phyloP scores from a whole-genome alignment of 1,140 invertebrate species.

The Rhizoglyphus robini region DNA sequence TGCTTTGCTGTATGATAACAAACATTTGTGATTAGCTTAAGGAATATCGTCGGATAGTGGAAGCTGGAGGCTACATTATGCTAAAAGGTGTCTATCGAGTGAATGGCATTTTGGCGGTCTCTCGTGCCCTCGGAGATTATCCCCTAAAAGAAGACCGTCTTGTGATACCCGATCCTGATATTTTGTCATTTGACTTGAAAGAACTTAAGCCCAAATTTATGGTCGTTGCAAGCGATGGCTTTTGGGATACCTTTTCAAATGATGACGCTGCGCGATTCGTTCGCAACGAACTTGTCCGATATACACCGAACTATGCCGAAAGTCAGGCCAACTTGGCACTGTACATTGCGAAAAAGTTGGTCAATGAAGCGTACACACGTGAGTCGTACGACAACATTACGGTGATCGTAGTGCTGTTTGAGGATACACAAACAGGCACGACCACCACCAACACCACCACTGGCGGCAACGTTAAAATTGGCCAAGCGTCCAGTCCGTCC shows the following conservation, averaged over 20 bases:
- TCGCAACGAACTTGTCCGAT: conserved; percentile 49
- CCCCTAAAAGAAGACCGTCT: conserved; percentile 83
- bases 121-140: conserved; percentile 83
- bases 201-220: conserved; percentile 66
- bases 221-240: conserved; percentile 80
- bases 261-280: conserved; percentile 82
- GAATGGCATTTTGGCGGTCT: conserved; percentile 86
- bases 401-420: conserved; percentile 75
- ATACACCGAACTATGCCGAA: neutral
- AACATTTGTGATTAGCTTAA: conserved; percentile 44
- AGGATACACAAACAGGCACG: conserved; percentile 35
- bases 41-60: conserved; percentile 70
- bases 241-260: conserved; percentile 90
- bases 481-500: no score
- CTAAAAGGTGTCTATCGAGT: conserved; percentile 94
- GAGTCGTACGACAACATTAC: conserved; percentile 92
- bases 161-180: conserved; percentile 86
- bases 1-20: neutral
- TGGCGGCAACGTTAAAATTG: neutral
- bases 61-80: conserved; percentile 80
- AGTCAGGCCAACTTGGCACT: conserved; percentile 35
- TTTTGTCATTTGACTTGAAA: conserved; percentile 67
- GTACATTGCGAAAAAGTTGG: conserved; percentile 75
- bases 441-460: conserved; percentile 1
- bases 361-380: conserved; percentile 72